These are phyloP conservation scores for Parazoanthus atlanticus DNA, from an alignment of 92 coral and sea anemone species.

Conservation along the genomic window DNA sequence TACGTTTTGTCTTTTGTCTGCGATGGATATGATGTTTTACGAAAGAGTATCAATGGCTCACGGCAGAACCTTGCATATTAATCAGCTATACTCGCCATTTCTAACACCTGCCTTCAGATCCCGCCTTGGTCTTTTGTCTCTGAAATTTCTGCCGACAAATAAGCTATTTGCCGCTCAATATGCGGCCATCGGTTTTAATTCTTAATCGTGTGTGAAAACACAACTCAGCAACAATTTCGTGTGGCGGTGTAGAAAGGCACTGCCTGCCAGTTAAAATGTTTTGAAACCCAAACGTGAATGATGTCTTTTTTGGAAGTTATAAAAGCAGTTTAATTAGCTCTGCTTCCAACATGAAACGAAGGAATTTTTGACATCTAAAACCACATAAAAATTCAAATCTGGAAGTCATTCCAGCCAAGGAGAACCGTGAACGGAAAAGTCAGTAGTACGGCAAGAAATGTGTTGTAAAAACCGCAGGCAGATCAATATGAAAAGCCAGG, in stretches of 20 bases:
- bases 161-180: slow-evolving; percentile 27
- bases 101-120: slow-evolving; percentile 33
- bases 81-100: neutral
- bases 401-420: neutral
- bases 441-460: neutral
- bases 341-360: neutral
- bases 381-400: neutral
- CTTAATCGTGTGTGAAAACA: slow-evolving; percentile 30
- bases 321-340: neutral
- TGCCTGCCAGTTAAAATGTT: neutral
- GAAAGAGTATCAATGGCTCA: neutral
- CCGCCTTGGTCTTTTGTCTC: slow-evolving; percentile 32
- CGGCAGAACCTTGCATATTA: slow-evolving; percentile 21
- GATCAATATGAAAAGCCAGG: slow-evolving; percentile 32
- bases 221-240: slow-evolving; percentile 19
- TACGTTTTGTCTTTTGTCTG: neutral
- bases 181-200: slow-evolving; percentile 22
- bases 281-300: neutral
- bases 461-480: slow-evolving; percentile 42
- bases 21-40: neutral
- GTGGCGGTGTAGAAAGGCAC: neutral
- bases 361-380: slow-evolving; percentile 21
- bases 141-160: slow-evolving; percentile 21
- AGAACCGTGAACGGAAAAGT: neutral
- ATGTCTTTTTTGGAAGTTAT: neutral